Percentiles rank a stretch among this genome's conserved stretches.
Conservation (phyloP, 2,113 vertebrate genomes). For the Hippocampus abdominalis region DNA sequence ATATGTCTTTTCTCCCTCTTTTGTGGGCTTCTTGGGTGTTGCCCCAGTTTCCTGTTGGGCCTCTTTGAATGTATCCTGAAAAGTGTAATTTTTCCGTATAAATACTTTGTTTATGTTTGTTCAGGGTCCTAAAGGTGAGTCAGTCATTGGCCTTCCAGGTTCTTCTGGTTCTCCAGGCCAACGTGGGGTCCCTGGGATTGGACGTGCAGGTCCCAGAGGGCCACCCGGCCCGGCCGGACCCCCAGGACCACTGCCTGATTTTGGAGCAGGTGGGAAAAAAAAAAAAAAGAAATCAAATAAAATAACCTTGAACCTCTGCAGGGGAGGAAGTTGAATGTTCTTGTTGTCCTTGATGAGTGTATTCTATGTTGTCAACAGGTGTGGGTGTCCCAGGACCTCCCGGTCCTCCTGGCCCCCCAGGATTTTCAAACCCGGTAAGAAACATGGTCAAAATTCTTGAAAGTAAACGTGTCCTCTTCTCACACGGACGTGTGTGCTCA, state of each 20-base stretch:
- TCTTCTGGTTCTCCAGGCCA: conserved; percentile 79
- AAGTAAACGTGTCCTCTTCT: background rate
- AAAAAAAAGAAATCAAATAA: background rate
- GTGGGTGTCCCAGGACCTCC: conserved; percentile 81
- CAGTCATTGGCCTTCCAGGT: conserved; percentile 80
- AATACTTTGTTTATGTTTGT: background rate
- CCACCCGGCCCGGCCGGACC: conserved; percentile 79
- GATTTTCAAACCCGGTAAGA: conserved; percentile 79
- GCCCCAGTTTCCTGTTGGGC: background rate
- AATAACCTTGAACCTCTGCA: background rate
- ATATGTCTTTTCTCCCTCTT: background rate
- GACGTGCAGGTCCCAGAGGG: conserved; percentile 79
- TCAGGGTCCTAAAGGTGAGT: conserved; percentile 90
- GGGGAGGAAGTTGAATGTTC: background rate
- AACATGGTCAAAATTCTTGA: background rate
- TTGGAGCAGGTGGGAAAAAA: conserved; percentile 70
- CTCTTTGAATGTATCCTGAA: background rate
- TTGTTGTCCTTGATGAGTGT: background rate
- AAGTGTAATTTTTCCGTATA: too few species aligned
- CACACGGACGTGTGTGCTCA: conserved; percentile 47
- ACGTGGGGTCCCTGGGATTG: conserved; percentile 81
- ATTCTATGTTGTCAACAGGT: conserved; percentile 53
- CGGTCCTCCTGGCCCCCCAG: conserved; percentile 84
- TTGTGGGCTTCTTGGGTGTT: background rate
- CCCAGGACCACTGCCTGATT: conserved; percentile 73